Base-by-base conservation (phyloP, 2,888 invertebrate genomes). In the Alloplasta piceator region DNA sequence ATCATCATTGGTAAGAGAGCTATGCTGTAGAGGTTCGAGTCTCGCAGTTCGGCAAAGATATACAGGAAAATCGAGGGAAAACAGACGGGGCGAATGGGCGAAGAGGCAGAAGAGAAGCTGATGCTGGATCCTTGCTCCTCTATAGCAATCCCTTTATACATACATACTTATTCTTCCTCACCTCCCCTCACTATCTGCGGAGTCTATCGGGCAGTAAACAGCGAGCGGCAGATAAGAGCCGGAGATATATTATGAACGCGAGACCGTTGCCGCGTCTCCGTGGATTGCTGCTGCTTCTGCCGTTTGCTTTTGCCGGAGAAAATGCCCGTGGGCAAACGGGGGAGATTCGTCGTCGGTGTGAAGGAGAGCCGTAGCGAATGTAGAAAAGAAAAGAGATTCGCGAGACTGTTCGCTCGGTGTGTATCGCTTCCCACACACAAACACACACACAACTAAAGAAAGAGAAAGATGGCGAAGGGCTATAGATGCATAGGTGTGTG, bases 171-270 rank as follows among this genome's bases (percentile, higher is more conserved):
- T 72, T 73, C 63, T 75, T 82, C 75, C 75, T 78, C 83, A 77
- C 79, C 81, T 63, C 78, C 80, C 86, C 87, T 84, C 85, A 74
- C 90, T 92, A 92, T 92, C 92, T 89, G 88, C 85, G 85, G 88
- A 91, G 91, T 91, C 92, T 92, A 92, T 92, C 92, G 91, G 91
- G 90, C 91, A 91, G 91, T 91, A 91, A 92, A 92, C 91, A 91
- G 90, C 90, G 88, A 90, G 90, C 91, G 89, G 90, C 91, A 91
- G 92, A 92, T 92, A 92, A 92, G 92, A 88, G 88, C 82, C 66
- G 86, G 86, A 91, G 89, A 92, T 91, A 92, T 91, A 92, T 91
- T 91, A 90, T 90, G 88, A 89, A 90, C 90, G 88, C 87, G 76
- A 68, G 26, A 74, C 85, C 87, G 86, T 82, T 82, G 79, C 83